A percentile compares a stretch with the other conserved stretches of the same genome.
Evolutionary conservation across 2,113 vertebrate genomes (phyloP).

Genomic region (Nothoprocta perdicaria): DNA sequence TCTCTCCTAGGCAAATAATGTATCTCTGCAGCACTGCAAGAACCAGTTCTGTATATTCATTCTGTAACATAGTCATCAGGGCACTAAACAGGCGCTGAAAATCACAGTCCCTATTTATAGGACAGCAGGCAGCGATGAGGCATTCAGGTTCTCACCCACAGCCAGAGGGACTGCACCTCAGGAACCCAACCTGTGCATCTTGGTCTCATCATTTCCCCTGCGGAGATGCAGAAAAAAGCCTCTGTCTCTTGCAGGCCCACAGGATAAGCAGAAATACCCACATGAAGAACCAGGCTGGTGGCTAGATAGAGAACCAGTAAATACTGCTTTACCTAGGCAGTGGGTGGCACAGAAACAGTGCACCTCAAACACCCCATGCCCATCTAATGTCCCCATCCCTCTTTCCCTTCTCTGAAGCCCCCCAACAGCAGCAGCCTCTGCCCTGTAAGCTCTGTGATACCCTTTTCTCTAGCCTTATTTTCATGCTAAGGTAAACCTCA

Average conservation of each 20-base stretch:
- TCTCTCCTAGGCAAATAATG: background rate
- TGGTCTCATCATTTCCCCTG: background rate
- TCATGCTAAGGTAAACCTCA: background rate
- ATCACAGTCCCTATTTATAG: background rate
- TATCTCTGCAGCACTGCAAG: background rate
- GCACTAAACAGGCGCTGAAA: background rate
- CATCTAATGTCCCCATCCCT: background rate
- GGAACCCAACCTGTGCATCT: background rate
- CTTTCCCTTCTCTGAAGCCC: background rate
- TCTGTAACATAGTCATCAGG: background rate
- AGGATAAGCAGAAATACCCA: background rate
- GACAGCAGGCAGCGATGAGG: background rate
- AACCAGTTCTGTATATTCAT: background rate
- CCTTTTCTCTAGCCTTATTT: background rate
- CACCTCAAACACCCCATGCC: background rate
- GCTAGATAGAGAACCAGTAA: background rate
- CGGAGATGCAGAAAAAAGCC: background rate
- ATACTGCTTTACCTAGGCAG: background rate
- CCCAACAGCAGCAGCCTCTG: background rate
- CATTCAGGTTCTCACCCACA: rapidly evolving
- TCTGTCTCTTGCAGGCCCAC: background rate
- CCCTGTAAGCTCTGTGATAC: rapidly evolving
- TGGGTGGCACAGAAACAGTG: background rate
- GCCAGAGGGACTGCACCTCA: background rate
- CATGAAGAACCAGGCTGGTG: background rate